Evolutionary conservation across 2,888 invertebrate genomes (phyloP).

Genomic region (Augochlorella aurata): DNA sequence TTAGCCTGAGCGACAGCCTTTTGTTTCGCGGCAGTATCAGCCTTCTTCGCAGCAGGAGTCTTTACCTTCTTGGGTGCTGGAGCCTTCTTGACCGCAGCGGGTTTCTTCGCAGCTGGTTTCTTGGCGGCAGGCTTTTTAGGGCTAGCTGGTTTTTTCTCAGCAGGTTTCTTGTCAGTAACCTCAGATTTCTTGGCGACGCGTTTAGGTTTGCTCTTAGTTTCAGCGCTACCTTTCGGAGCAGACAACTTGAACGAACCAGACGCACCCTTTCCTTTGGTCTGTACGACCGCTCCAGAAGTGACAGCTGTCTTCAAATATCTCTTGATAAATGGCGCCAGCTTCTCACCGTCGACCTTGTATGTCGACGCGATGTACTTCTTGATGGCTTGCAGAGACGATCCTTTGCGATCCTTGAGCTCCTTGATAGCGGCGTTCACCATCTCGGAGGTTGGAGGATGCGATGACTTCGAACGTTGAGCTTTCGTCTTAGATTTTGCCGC

Average conservation of each 20-base stretch:
- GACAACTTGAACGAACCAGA: conserved; percentile 83
- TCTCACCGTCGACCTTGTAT: conserved; percentile 85
- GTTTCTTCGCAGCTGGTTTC: conserved; percentile 36
- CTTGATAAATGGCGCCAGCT: conserved; percentile 84
- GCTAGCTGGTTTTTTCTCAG: conserved; percentile 55
- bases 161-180: conserved; percentile 55
- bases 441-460: conserved; percentile 83
- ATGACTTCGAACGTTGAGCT: conserved; percentile 77
- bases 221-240: conserved; percentile 47
- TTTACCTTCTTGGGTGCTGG: conserved; percentile 61
- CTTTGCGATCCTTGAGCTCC: conserved; percentile 84
- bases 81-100: neutral
- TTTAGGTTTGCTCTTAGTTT: conserved; percentile 36
- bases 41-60: conserved; percentile 48
- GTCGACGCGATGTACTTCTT: conserved; percentile 86
- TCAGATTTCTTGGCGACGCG: conserved; percentile 20
- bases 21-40: conserved; percentile 39
- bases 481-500: conserved; percentile 64
- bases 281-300: conserved; percentile 82
- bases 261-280: conserved; percentile 84
- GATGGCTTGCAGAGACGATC: conserved; percentile 85
- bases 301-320: conserved; percentile 85
- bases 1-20: conserved; percentile 50
- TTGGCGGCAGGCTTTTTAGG: conserved; percentile 44
- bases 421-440: conserved; percentile 85